Evolutionary conservation across 2,888 invertebrate genomes (phyloP).

Genomic region (Macaria liturata): DNA sequence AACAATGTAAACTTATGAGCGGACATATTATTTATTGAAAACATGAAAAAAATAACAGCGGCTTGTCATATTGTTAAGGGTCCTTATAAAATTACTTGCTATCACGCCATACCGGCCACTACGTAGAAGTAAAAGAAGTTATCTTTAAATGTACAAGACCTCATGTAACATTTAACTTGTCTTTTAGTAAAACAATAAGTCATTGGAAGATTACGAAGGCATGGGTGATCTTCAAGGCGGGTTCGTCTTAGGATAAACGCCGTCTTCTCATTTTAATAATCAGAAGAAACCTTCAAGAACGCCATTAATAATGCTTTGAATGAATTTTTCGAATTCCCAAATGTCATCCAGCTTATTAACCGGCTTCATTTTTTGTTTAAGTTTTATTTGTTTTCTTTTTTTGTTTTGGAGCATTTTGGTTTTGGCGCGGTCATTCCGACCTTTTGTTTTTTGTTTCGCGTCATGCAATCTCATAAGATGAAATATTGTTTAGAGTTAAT

Average conservation of each 20-base stretch:
- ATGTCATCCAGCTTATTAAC: conserved; percentile 84
- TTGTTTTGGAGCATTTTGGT: conserved; percentile 75
- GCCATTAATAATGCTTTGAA: conserved; percentile 79
- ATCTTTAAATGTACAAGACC: conserved; percentile 54
- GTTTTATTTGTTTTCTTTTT: conserved; percentile 62
- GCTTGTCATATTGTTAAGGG: conserved; percentile 80
- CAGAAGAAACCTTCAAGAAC: conserved; percentile 64
- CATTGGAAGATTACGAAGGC: conserved; percentile 41
- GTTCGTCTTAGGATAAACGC: conserved; percentile 64
- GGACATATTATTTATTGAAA: conserved; percentile 78
- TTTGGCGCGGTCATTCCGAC: conserved; percentile 80
- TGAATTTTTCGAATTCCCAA: conserved; percentile 81
- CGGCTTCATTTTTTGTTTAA: conserved; percentile 78
- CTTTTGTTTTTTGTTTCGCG: conserved; percentile 78
- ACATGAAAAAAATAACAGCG: conserved; percentile 71
- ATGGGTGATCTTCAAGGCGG: conserved; percentile 44
- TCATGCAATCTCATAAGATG: conserved; percentile 73
- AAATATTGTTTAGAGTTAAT: conserved; percentile 82
- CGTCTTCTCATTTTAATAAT: conserved; percentile 74
- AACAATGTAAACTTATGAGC: conserved; percentile 80
- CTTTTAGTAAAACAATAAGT: conserved; percentile 53
- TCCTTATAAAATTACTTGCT: conserved; percentile 81
- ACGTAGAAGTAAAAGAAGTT: conserved; percentile 57
- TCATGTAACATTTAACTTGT: conserved; percentile 52
- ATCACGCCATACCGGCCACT: conserved; percentile 71